phyloP scores from a whole-genome alignment of 2,113 vertebrate genomes.

The Procavia capensis region DNA sequence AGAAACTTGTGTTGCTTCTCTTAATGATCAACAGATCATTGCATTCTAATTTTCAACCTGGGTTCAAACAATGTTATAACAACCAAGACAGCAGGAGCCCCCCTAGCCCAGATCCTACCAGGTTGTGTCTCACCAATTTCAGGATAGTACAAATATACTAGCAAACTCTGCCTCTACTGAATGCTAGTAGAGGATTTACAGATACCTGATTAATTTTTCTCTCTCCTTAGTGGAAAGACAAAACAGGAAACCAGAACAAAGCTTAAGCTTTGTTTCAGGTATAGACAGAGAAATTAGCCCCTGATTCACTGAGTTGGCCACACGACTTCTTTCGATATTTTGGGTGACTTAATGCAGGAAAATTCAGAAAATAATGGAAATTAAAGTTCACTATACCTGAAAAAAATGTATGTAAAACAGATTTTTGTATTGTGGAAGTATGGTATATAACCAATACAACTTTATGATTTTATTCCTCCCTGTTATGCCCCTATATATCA shows the following conservation, averaged over 20 bases:
- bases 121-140: background rate
- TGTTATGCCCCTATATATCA: constrained; percentile 62
- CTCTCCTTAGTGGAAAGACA: background rate
- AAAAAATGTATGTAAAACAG: constrained; percentile 5
- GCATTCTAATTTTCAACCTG: background rate
- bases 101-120: background rate
- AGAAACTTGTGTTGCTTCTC: background rate
- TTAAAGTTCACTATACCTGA: background rate
- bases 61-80: background rate
- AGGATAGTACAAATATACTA: background rate
- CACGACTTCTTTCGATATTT: constrained; percentile 1
- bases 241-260: background rate
- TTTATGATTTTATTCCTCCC: constrained; percentile 46
- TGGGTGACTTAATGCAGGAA: background rate
- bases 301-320: background rate
- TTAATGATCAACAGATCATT: background rate
- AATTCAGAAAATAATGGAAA: constrained; percentile 41
- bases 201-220: background rate
- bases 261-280: background rate
- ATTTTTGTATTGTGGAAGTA: constrained; percentile 52
- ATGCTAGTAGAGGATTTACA: background rate
- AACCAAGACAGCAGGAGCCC: background rate
- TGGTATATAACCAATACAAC: constrained; percentile 11
- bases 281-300: background rate
- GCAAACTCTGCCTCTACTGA: background rate